Evolutionary conservation across 2,888 invertebrate genomes (phyloP), one percentile per base, ranked within the genome.

Genomic region (Thalpophila matura): DNA sequence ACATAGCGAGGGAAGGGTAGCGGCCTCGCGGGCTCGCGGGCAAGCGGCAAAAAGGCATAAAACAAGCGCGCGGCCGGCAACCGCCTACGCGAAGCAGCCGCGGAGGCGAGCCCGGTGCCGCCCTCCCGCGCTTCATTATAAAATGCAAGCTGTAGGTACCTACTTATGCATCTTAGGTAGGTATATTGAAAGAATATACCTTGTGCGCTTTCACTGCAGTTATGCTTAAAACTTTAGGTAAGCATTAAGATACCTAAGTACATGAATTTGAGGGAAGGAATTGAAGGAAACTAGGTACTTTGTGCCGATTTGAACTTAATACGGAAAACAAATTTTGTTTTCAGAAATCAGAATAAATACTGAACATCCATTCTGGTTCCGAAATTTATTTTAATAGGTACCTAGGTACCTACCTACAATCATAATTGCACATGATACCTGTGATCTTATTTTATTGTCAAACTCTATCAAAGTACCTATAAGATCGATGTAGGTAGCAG

Each of bases 11-110:
- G 66, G 62, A 77, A 79, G 77, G 78, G 80, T 78, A 85, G 84
- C 83, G 70, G 79, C 89, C 87, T 86, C 87, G 90, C 89, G 81
- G 89, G 89, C 27, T 62, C 62, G 62, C 83, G 74, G 77, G 90
- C 87, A 82, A 87, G 91, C 90, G 82, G 91, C 90, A 93, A 94
- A 94, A 93, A 91, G 81, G 84, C 82, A 90, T 88, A 90, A 91
- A 84, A 85, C 83, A 73, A 81, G 43, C 46, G 82, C 80, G 81
- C 81, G 79, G 82, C 86, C 68, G 20, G 73, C 67, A 57, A 67
- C 68, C 90, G 87, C 91, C 93, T 89, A 91, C 93, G 91, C 91
- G 85, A 83, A 87, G 85, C 84, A 83, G 84, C 83, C 80, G 81
- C 70, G 64, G 59, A 83, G 81, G 81, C 70, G 74, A 69, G 73